Base-by-base conservation (phyloP, 1,140 invertebrate genomes). In the Trichonephila inaurata region DNA sequence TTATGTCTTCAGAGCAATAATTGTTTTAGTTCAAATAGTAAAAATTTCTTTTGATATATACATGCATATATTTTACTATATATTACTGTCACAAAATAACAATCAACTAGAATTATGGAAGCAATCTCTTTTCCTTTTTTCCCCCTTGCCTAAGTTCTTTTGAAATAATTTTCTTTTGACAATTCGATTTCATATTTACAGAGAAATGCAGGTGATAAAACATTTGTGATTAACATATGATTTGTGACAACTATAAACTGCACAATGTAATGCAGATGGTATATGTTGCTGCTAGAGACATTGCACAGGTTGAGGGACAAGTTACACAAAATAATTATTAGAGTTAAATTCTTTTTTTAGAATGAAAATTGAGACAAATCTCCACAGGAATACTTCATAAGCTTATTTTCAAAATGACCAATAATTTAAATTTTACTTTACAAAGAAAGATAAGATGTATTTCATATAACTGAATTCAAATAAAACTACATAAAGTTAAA, bases 141-240 rank as follows among this genome's bases (percentile, higher is more conserved):
- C 3, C 2, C 33, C 33, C 33, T 16, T 72, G 24, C 33, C 72
- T 77, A 77, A 33, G 28, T 77, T 77, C 72, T 33, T 77, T 77
- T 40, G 18, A 77, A 77, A 77, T 18, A 77, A 77, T 77, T 77
- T 33, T 77, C 28, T 18, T 33, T 77, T 40, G 72, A 77, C 72
- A 77, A 33, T 77, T 77, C 33, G 33, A 40, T 77, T 77, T 77
- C 72, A 64, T 83, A 83, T 83, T 21, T 83, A 83, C 82, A 83
- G 12, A 83, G 51, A 83, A 83, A 83, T 60, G 51, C 51, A 83
- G 82, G 82, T 83, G 82, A 83, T 83, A 83, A 83, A 83, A 83
- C n/a, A 60, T 60, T 51, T 58, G 40, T 83, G 51, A 83, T 83
- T 58, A 58, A 83, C 40, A 83, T 83, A 83, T 60, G 82, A 83